These are phyloP conservation scores for Lydus trimaculatus DNA, from an alignment of 2,888 invertebrate species.

Conservation along the genomic window DNA sequence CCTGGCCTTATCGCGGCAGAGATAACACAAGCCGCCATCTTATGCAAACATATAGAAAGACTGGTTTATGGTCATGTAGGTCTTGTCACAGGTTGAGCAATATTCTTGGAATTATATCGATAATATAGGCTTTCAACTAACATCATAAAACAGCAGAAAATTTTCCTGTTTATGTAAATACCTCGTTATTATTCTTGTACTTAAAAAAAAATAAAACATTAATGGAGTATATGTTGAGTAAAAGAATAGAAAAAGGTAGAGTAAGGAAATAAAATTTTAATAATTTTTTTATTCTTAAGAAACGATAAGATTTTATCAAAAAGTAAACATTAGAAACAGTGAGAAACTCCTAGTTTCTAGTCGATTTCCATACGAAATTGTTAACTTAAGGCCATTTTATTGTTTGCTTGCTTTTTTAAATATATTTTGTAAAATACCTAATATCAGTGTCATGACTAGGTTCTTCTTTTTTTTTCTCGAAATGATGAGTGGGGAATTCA, in stretches of 20 bases:
- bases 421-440: background rate
- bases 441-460: no score
- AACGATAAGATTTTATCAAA: background rate
- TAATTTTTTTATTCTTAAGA: background rate
- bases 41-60: slow-evolving; percentile 52
- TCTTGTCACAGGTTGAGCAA: slow-evolving; percentile 49
- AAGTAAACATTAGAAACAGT: background rate
- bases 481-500: background rate
- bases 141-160: background rate
- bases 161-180: background rate
- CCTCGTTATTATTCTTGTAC: background rate
- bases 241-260: background rate
- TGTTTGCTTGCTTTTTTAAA: background rate
- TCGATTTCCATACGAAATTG: background rate
- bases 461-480: background rate
- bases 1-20: slow-evolving; percentile 56
- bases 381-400: background rate
- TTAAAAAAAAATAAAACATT: background rate
- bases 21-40: slow-evolving; percentile 57
- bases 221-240: background rate
- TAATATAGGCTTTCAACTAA: background rate
- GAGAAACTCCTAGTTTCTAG: background rate
- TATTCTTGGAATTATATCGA: slow-evolving; percentile 47
- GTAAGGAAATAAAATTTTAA: background rate
- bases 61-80: slow-evolving; percentile 55